These are phyloP conservation scores for Suncus etruscus DNA, from an alignment of 2,113 vertebrate species.

Conservation along the genomic window DNA sequence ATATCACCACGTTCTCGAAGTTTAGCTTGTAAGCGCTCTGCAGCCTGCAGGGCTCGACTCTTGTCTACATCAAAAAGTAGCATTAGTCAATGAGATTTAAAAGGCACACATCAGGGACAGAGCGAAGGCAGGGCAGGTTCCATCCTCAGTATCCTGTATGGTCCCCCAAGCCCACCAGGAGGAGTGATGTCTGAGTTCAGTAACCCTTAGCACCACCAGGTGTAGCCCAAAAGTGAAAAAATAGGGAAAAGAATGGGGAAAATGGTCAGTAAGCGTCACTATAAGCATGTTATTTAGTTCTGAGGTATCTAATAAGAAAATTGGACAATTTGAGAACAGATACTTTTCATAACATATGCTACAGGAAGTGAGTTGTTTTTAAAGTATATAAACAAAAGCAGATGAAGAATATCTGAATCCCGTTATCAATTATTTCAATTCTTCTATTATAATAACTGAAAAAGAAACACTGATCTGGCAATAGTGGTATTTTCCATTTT, in stretches of 20 bases:
- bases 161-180: no score
- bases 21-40: conserved; percentile 95
- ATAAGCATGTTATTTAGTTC: not conserved
- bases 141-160: no score
- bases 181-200: no score
- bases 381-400: conserved; percentile 41
- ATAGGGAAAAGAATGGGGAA: no score
- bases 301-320: not conserved
- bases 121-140: no score
- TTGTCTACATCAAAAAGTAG: conserved; percentile 89
- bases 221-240: no score
- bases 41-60: conserved; percentile 95
- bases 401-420: not conserved
- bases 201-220: no score
- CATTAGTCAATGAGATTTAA: conserved; percentile 67
- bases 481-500: not conserved
- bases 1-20: conserved; percentile 94
- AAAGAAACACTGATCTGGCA: conserved; percentile 25
- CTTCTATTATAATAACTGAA: conserved; percentile 4
- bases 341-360: not conserved
- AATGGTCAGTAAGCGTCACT: not conserved
- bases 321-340: not conserved
- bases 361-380: not conserved
- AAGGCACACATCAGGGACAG: not conserved
- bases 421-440: not conserved